A percentile compares a stretch with the other conserved stretches of the same genome.
Conservation (phyloP, 2,888 invertebrate genomes). For the Ptilodon capucinus region DNA sequence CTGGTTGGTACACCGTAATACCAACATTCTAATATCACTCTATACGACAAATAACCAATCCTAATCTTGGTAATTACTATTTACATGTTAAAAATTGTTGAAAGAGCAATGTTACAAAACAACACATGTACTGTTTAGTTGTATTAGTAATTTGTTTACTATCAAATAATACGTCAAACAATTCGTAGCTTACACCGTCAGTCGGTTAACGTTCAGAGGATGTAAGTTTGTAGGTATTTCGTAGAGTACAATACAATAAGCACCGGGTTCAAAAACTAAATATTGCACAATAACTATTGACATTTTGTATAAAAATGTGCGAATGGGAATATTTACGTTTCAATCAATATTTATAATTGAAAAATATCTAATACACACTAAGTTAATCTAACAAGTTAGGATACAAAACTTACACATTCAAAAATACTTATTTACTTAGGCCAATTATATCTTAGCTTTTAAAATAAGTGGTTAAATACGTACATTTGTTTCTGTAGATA, state of each 20-base stretch:
- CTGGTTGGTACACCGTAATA: slow-evolving; percentile 40
- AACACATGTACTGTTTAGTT: slow-evolving; percentile 37
- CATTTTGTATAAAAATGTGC: slow-evolving; percentile 40
- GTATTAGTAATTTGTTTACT: slow-evolving; percentile 24
- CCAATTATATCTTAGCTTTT: slow-evolving; percentile 63
- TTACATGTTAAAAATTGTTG: slow-evolving; percentile 54
- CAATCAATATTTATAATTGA: slow-evolving; percentile 34
- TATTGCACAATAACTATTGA: slow-evolving; percentile 62
- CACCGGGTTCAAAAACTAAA: slow-evolving; percentile 60
- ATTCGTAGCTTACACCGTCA: slow-evolving; percentile 53
- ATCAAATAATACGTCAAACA: slow-evolving; percentile 25
- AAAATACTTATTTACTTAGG: slow-evolving; percentile 75
- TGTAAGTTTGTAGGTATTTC: slow-evolving; percentile 37
- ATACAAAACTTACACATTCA: slow-evolving; percentile 70
- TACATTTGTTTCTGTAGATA: slow-evolving; percentile 43
- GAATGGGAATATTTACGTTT: slow-evolving; percentile 45
- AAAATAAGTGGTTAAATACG: slow-evolving; percentile 52
- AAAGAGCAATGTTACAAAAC: slow-evolving; percentile 49
- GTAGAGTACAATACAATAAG: slow-evolving; percentile 49
- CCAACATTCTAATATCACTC: slow-evolving; percentile 63
- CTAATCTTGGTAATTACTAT: slow-evolving; percentile 59
- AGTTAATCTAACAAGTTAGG: slow-evolving; percentile 56
- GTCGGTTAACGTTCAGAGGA: slow-evolving; percentile 72
- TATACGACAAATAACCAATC: slow-evolving; percentile 44
- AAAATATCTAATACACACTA: slow-evolving; percentile 44